phyloP scores from a whole-genome alignment of 2,888 invertebrate species.

The Ophion ventricosus region DNA sequence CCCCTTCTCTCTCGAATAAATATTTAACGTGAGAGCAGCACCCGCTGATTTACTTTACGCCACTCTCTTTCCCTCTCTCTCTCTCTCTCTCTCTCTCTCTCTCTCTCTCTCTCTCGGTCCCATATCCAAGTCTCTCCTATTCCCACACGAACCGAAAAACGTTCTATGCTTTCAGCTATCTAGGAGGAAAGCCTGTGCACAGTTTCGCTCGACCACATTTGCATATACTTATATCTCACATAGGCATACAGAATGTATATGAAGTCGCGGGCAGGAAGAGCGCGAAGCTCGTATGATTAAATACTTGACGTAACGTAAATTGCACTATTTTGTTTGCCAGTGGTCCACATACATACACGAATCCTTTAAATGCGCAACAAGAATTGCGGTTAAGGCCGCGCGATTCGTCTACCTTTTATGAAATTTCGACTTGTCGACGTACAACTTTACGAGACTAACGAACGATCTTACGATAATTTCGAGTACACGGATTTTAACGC shows the following conservation, averaged over 20 bases:
- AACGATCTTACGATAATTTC: background rate
- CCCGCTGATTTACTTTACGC: conserved; percentile 62
- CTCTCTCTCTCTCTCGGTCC: background rate
- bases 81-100: conserved; percentile 12
- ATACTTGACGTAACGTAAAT: conserved; percentile 9
- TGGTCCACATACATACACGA: background rate
- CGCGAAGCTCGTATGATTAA: conserved; percentile 13
- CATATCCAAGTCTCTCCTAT: conserved; percentile 9
- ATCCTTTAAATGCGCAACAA: conserved; percentile 30
- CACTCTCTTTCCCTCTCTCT: conserved; percentile 5
- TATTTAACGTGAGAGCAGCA: conserved; percentile 63
- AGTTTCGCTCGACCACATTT: conserved; percentile 33
- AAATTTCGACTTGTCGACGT: conserved; percentile 5
- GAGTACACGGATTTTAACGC: background rate
- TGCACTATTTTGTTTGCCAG: background rate
- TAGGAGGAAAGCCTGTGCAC: conserved; percentile 50
- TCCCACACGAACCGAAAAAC: conserved; percentile 13
- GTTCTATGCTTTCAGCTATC: conserved; percentile 35
- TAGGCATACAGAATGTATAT: background rate
- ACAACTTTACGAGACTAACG: conserved; percentile 7
- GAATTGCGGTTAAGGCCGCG: conserved; percentile 13
- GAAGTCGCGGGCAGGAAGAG: background rate
- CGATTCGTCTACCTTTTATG: conserved; percentile 9
- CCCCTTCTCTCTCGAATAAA: conserved; percentile 65
- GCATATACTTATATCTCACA: background rate